Conservation (phyloP, 2,797 vertebrate genomes). For the Coilia nasus region DNA sequence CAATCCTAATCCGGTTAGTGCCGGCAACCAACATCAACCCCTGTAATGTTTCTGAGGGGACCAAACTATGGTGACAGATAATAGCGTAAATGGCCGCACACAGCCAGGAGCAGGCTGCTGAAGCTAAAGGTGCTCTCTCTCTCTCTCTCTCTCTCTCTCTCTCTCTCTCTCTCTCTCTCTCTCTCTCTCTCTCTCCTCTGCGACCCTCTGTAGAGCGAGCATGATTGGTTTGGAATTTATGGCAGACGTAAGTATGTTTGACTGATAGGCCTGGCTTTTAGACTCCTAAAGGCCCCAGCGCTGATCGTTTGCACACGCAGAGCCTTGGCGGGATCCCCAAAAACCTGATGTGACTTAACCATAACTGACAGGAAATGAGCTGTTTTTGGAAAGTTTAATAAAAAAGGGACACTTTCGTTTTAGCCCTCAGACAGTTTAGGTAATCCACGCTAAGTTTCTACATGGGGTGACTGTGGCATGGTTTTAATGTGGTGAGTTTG, state of each 20-base stretch:
- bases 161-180: slow-evolving; percentile 27
- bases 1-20: slow-evolving; percentile 82
- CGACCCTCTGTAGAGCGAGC: slow-evolving; percentile 59
- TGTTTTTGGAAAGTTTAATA: not conserved
- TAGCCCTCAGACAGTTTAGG: not conserved
- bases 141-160: not conserved
- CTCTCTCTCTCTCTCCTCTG: slow-evolving; percentile 19
- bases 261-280: slow-evolving; percentile 84
- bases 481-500: no score
- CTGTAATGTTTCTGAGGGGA: slow-evolving; percentile 82
- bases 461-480: no score
- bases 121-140: slow-evolving; percentile 50
- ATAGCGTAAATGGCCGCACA: slow-evolving; percentile 61
- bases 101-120: slow-evolving; percentile 54
- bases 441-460: not conserved
- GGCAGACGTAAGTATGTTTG: slow-evolving; percentile 81
- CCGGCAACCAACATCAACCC: slow-evolving; percentile 71
- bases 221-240: slow-evolving; percentile 81
- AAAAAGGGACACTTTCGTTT: slow-evolving; percentile 3
- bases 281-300: slow-evolving; percentile 69
- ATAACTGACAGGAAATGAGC: slow-evolving; percentile 18
- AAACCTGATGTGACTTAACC: slow-evolving; percentile 44
- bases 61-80: slow-evolving; percentile 79
- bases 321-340: slow-evolving; percentile 59
- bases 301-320: slow-evolving; percentile 77